Conservation (phyloP, 2,888 invertebrate species). For the Crepidodera aurea region DNA sequence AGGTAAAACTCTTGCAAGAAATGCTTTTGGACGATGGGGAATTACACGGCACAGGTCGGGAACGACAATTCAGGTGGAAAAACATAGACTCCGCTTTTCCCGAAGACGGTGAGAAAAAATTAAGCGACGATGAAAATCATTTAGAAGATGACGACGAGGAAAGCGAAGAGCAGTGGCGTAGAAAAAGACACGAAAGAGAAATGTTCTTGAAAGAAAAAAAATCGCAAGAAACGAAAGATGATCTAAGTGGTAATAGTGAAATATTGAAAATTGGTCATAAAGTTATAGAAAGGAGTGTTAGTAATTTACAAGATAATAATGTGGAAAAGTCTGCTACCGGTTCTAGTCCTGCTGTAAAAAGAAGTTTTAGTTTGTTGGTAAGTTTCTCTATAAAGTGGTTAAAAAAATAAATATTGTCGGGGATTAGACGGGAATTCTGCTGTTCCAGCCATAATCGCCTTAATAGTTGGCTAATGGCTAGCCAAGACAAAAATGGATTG, state of each 20-base stretch:
- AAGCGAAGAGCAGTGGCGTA: constrained; percentile 80
- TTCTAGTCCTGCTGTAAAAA: constrained; percentile 56
- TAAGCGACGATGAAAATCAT: constrained; percentile 58
- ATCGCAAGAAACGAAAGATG: constrained; percentile 46
- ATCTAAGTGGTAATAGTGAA: constrained; percentile 56
- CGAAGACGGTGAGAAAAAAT: constrained; percentile 47
- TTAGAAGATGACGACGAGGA: constrained; percentile 78
- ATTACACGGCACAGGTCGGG: constrained; percentile 76
- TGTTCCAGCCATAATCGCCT: no score
- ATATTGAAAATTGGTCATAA: constrained; percentile 63
- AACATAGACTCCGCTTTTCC: constrained; percentile 63
- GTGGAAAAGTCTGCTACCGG: constrained; percentile 28
- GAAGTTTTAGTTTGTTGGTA: constrained; percentile 64
- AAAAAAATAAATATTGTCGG: no score
- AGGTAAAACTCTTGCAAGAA: constrained; percentile 77
- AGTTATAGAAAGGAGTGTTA: constrained; percentile 47
- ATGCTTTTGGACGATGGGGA: constrained; percentile 90
- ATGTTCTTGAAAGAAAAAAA: constrained; percentile 72
- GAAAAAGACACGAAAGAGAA: constrained; percentile 81
- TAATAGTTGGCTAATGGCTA: no score
- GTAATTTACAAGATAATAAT: constrained; percentile 42
- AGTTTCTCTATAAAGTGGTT: constrained; percentile 38
- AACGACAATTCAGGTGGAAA: constrained; percentile 87
- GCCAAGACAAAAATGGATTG: no score
- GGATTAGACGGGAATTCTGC: no score